Conservation (phyloP, 2,888 invertebrate genomes). For the Lamellibrachia satsuma region DNA sequence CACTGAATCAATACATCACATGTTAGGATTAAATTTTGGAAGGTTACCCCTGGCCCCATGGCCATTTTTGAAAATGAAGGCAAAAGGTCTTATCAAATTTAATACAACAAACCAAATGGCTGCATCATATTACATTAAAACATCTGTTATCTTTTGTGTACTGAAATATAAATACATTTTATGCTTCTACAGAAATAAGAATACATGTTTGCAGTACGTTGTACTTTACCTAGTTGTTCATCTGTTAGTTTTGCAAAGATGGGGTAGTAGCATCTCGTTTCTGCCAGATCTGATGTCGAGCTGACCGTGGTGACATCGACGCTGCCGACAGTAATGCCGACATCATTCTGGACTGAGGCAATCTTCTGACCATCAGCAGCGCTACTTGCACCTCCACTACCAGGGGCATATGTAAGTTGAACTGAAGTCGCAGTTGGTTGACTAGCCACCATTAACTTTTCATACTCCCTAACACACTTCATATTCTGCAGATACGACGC, state of each 20-base stretch:
- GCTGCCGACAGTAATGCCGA: background rate
- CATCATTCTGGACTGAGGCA: background rate
- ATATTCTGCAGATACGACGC: background rate
- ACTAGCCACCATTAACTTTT: background rate
- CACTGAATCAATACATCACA: background rate
- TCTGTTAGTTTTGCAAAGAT: background rate
- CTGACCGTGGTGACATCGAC: background rate
- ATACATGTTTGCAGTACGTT: background rate
- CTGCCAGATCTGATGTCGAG: conserved; percentile 3
- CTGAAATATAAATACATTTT: background rate
- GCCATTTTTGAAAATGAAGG: too few species aligned
- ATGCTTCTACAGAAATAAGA: background rate
- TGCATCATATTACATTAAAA: background rate
- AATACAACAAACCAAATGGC: background rate
- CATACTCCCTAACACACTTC: background rate
- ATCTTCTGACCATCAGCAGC: background rate
- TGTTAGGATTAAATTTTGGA: background rate
- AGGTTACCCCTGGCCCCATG: too few species aligned
- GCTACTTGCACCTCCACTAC: background rate
- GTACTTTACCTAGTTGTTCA: background rate
- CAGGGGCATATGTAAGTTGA: background rate
- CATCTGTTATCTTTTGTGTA: background rate
- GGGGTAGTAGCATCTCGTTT: background rate
- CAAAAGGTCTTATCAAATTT: too few species aligned
- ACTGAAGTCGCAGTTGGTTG: background rate